Base-by-base conservation (phyloP, 2,797 vertebrate genomes). In the Ctenosaura bakeri region DNA sequence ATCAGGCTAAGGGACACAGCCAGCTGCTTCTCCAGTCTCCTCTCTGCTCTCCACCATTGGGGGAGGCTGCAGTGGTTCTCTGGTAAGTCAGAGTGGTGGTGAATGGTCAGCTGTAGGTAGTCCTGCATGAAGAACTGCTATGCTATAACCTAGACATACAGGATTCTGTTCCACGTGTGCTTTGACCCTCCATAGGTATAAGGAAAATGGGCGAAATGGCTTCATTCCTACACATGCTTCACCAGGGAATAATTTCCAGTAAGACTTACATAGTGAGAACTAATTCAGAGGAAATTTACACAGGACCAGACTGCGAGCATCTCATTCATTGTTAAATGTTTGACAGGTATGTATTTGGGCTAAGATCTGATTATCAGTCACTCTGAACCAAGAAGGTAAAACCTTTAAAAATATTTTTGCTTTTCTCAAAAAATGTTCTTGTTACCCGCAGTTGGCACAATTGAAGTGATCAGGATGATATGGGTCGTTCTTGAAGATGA, bases 391-490 rank as follows among this genome's bases (percentile, higher is more conserved):
- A 78, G 92, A 29, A 91, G 52, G 12, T 16, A 87, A 90, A 90
- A 42, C 26, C 90, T 89, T 80, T 74, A 66, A 18, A 59, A 71
- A 83, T 24, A 24, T 13, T 42, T 50, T 9, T 3, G 24, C 14
- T 74, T 46, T 86, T 74, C 32, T 38, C 1, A 82, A 76, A 82
- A 76, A 82, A 50, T 76, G 88, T 88, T 71, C 85, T 80, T 88
- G 91, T 96, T 97, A 99, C 99, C 99, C 98, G 94, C 99, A 99
- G 94, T 99, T 99, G 96, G 96, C 98, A 96, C 99, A 99, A 98
- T 98, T 99, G 97, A 99, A 99, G 94, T 99, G 99, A 97, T 99
- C 99, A 0, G 99, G 99, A 91, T 99, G 99, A 94, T 99, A 99
- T 3, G 99, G 99, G 94, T 99, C 99, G 5, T 99, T 99, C 97